Evolutionary conservation across 2,113 vertebrate species (phyloP), one percentile per base, ranked within the genome.

Genomic region (Rhinopithecus roxellana): DNA sequence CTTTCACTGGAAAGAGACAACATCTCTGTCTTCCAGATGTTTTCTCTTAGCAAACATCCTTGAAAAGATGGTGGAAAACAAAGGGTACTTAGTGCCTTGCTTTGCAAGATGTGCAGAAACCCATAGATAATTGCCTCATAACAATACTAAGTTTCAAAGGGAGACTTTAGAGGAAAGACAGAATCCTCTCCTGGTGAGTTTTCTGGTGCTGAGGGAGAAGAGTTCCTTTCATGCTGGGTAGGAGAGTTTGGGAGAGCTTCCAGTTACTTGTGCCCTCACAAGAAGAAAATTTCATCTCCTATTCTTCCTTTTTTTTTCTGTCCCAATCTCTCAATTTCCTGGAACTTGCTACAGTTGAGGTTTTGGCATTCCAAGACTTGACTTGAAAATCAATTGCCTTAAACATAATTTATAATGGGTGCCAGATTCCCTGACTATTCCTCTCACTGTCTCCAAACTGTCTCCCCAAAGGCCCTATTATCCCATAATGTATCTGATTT

Each of bases 321-420:
- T 79, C 35, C 64, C 52, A 89, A 12, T 82, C 48, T 86, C 20
- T 32, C 23, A 57, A 1, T 85, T 81, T 92, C 59, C 89, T 55
- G 16, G 74, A n/a, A 61, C 52, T 52, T 10, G 4, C 84, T 75
- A 22, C 32, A 74, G 77, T 92, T 77, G 59, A 77, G 6, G 8
- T 74, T 27, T 94, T 75, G 4, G 11, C 48, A 84, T 86, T 25
- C 35, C 72, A 59, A 97, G 38, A 14, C 8, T 77, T 96, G 67
- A 89, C 38, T 98, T 84, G 35, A 87, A 95, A 95, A 95, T 90
- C 94, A 92, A 70, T 92, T 84, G 74, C 57, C 83, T 92, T 85
- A 69, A 84, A 95, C 93, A 91, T 92, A 96, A 96, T 87, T 95
- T 95, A 88, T 90, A 90, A 52, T 16, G 23, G 14, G 55, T 88